These are phyloP conservation scores for Rhamnusium bicolor DNA, from an alignment of 2,888 invertebrate genomes.

Conservation along the genomic window DNA sequence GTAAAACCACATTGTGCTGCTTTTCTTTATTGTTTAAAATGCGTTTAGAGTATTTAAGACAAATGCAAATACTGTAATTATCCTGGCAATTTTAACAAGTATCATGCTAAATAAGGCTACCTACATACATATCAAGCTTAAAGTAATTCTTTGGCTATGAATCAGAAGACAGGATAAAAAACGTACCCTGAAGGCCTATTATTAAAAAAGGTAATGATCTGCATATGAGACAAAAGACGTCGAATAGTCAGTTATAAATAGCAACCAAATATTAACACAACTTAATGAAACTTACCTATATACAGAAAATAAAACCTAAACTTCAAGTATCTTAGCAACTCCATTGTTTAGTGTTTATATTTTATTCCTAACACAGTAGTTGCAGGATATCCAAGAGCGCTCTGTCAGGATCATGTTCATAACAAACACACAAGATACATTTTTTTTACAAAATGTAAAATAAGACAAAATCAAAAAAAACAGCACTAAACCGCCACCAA, in stretches of 20 bases:
- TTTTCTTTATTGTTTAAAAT: background rate
- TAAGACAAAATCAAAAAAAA: constrained; percentile 15
- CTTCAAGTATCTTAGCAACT: constrained; percentile 28
- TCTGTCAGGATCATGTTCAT: background rate
- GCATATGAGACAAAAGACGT: too few relatives aligned
- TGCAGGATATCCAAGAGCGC: background rate
- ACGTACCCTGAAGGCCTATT: too few relatives aligned
- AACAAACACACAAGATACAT: constrained; percentile 7
- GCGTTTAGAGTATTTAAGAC: background rate
- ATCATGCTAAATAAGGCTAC: background rate
- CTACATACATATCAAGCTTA: background rate
- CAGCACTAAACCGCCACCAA: constrained; percentile 15
- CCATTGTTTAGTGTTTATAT: constrained; percentile 31
- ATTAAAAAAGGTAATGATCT: background rate
- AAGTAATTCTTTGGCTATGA: constrained; percentile 4
- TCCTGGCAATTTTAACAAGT: background rate
- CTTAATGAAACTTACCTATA: constrained; percentile 20
- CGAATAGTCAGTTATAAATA: background rate
- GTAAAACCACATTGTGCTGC: background rate
- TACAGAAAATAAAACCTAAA: constrained; percentile 27
- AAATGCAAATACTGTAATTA: background rate
- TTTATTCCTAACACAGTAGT: background rate
- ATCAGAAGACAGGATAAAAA: background rate
- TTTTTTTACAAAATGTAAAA: constrained; percentile 17
- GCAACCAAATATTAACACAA: background rate